Evolutionary conservation across 2,888 invertebrate species (phyloP), one percentile per base, ranked within the genome.

Genomic region (Xylophagus ater): DNA sequence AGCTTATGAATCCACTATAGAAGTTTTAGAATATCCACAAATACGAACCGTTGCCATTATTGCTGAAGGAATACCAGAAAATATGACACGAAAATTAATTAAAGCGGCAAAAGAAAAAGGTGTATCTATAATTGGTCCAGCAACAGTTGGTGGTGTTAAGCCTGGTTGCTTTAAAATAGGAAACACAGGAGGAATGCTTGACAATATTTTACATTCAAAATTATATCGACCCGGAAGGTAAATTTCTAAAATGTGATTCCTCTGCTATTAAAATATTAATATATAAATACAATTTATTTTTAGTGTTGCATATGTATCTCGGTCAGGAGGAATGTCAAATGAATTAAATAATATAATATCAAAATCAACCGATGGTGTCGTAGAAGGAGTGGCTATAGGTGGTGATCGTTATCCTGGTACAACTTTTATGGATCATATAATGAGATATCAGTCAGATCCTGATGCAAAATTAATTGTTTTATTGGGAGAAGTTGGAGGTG

Each of bases 161-260:
- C 97, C 98, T 0, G 98, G 97, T 2, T 93, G 96, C 62, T 96
- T 98, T 67, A 98, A 97, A 69, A 98, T 98, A 52, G 96, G 96
- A 40, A 98, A 98, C 70, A 98, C 98, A 0, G 98, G 97, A 10
- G 98, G 98, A 42, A 98, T 99, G 97, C 85, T 98, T 73, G 98
- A 99, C 64, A 98, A 98, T 60, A 94, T 99, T 50, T 69, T 98
- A 2, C 88, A 96, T 58, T 96, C 96, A 49, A 94, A 94, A 62
- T 72, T 98, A 10, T 98, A 97, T 68, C 71, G 98, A 19, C 85
- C 96, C 1, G 98, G 98, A 54, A 81, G 76, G 76, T 76, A 49
- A 48, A 37, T 37, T 6, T 6, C 7, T 3, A 13, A 20, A 3
- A 32, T 26, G 13, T 9, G 18, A 24, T n/a, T n/a, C n/a, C n/a